These are phyloP conservation scores for Panonychus citri DNA, from an alignment of 1,140 invertebrate species.

Conservation along the genomic window DNA sequence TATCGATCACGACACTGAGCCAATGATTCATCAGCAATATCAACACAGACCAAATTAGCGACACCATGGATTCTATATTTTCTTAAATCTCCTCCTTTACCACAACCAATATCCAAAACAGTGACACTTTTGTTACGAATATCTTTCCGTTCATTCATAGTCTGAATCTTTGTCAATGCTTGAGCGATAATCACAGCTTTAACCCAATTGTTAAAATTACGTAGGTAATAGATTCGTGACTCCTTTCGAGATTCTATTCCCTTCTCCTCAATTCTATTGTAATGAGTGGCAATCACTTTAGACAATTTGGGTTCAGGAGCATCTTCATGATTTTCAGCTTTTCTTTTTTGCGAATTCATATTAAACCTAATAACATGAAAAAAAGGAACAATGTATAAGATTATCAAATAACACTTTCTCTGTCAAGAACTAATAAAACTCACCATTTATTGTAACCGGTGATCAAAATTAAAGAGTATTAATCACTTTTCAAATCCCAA, in stretches of 20 bases:
- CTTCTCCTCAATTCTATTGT: conserved; percentile 57
- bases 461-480: too few species aligned
- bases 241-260: conserved; percentile 49
- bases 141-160: background rate
- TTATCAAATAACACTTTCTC: too few species aligned
- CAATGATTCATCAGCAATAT: conserved; percentile 77
- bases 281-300: conserved; percentile 48
- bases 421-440: too few species aligned
- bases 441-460: too few species aligned
- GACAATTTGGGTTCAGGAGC: background rate
- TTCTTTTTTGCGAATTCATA: too few species aligned
- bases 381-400: too few species aligned
- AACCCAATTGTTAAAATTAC: conserved; percentile 98
- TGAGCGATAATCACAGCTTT: conserved; percentile 74
- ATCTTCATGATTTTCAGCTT: background rate
- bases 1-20: conserved; percentile 33
- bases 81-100: conserved; percentile 86
- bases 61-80: conserved; percentile 78
- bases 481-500: too few species aligned
- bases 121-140: background rate
- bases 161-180: background rate
- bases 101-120: conserved; percentile 41
- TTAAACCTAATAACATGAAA: too few species aligned
- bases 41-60: conserved; percentile 68
- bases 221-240: conserved; percentile 70